Percentiles rank a stretch among this genome's conserved stretches.
Conservation (phyloP, 2,888 invertebrate species). For the Athetis lepigone region DNA sequence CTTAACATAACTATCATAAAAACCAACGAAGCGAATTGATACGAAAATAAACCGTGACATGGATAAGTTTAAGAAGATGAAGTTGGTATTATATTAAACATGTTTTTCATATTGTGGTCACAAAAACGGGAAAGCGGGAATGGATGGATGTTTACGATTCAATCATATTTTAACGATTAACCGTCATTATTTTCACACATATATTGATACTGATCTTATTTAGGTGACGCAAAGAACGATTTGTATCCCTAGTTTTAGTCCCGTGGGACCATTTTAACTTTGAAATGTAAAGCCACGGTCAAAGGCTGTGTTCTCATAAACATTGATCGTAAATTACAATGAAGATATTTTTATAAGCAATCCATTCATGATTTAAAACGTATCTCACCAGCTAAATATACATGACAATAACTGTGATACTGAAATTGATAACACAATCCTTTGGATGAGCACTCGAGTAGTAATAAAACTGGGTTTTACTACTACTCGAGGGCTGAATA, state of each 20-base stretch:
- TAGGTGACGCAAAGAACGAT: no score
- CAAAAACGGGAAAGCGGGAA: no score
- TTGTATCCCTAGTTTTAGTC: no score
- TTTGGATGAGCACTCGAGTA: not conserved
- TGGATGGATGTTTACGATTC: no score
- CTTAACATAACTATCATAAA: constrained; percentile 65
- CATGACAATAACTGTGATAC: no score
- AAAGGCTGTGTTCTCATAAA: no score
- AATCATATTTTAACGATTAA: no score
- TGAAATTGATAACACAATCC: not conserved
- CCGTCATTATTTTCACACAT: no score
- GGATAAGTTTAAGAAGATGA: constrained; percentile 54
- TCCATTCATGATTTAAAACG: not conserved
- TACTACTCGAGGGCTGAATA: not conserved
- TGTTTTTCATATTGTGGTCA: constrained; percentile 8
- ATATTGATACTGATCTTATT: no score
- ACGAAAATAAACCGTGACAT: constrained; percentile 61
- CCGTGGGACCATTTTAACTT: no score
- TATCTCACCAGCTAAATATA: no score
- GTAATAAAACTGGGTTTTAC: constrained; percentile 5
- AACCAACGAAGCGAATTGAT: constrained; percentile 61
- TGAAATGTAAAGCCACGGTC: no score
- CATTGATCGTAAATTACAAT: not conserved
- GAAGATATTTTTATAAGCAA: not conserved
- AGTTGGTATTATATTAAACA: constrained; percentile 44